Percentiles rank a stretch among this genome's conserved stretches.
Evolutionary conservation across 2,888 invertebrate genomes (phyloP).

Genomic region (Pelosia muscerda): DNA sequence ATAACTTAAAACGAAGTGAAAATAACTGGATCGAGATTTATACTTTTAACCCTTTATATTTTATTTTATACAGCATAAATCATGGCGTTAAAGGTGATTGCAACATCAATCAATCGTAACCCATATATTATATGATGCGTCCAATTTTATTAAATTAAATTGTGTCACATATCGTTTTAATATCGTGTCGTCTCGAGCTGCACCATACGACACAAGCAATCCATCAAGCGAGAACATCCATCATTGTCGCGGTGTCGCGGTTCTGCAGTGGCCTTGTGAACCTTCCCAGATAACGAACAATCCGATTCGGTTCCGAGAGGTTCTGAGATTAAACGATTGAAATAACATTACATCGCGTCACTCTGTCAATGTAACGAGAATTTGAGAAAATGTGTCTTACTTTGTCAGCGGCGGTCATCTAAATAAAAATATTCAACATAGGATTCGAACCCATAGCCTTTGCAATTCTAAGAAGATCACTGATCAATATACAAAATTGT

Average conservation of each 20-base stretch:
- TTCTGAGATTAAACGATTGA: constrained; percentile 66
- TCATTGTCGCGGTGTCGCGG: constrained; percentile 69
- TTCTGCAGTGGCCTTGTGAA: constrained; percentile 68
- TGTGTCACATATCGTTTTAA: constrained; percentile 20
- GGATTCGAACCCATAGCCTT: too few relatives aligned
- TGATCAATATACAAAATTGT: too few relatives aligned
- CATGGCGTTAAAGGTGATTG: neutral
- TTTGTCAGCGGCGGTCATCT: neutral
- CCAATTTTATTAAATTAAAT: neutral
- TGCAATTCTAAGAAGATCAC: too few relatives aligned
- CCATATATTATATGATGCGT: neutral
- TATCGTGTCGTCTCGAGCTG: constrained; percentile 14
- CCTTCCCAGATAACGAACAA: constrained; percentile 68
- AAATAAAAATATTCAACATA: too few relatives aligned
- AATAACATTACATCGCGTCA: constrained; percentile 54
- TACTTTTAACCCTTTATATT: neutral
- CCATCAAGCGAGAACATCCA: constrained; percentile 72
- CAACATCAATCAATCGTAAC: constrained; percentile 7
- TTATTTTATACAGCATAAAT: neutral
- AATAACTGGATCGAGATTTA: too few relatives aligned
- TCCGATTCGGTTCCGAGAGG: constrained; percentile 60
- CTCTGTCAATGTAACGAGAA: constrained; percentile 7
- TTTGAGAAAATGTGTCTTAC: constrained; percentile 13
- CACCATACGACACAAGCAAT: constrained; percentile 54
- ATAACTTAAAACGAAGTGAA: too few relatives aligned